Percentiles rank a stretch among this genome's conserved stretches.
Evolutionary conservation across 2,888 invertebrate genomes (phyloP).

Genomic region (Microctonus brassicae): DNA sequence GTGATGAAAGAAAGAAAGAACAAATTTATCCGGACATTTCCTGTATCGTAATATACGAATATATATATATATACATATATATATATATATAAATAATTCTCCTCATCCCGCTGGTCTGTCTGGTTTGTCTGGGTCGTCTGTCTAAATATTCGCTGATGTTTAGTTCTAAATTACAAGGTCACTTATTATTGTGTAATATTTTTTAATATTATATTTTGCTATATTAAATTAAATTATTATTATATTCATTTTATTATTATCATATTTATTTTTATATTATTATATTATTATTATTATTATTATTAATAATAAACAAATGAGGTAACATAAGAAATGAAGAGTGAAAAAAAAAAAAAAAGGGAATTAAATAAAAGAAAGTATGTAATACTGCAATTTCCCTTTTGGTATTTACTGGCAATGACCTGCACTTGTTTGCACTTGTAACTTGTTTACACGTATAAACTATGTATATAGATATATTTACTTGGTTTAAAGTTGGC

Average conservation of each 20-base stretch:
- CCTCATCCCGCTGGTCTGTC: constrained; percentile 25
- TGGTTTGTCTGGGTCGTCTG: constrained; percentile 11
- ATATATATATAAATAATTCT: neutral
- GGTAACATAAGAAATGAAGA: neutral
- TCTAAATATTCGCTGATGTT: neutral
- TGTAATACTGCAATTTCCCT: constrained; percentile 22
- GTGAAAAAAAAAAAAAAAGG: neutral
- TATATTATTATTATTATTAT: too few relatives aligned
- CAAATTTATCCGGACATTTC: constrained; percentile 22
- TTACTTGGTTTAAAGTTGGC: constrained; percentile 6
- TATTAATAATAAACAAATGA: neutral
- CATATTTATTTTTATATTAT: too few relatives aligned
- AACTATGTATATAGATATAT: too few relatives aligned
- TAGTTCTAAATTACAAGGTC: constrained; percentile 14
- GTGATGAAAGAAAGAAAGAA: constrained; percentile 7
- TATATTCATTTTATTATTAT: too few relatives aligned
- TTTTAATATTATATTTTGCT: too few relatives aligned
- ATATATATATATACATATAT: neutral
- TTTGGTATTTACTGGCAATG: constrained; percentile 30
- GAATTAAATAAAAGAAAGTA: constrained; percentile 9
- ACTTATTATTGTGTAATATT: neutral
- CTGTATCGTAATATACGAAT: constrained; percentile 6
- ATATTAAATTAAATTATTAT: too few relatives aligned
- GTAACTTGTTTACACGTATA: constrained; percentile 17
- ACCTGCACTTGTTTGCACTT: constrained; percentile 28